Evolutionary conservation across 2,888 invertebrate species (phyloP).

Genomic region (Philereme transversata): DNA sequence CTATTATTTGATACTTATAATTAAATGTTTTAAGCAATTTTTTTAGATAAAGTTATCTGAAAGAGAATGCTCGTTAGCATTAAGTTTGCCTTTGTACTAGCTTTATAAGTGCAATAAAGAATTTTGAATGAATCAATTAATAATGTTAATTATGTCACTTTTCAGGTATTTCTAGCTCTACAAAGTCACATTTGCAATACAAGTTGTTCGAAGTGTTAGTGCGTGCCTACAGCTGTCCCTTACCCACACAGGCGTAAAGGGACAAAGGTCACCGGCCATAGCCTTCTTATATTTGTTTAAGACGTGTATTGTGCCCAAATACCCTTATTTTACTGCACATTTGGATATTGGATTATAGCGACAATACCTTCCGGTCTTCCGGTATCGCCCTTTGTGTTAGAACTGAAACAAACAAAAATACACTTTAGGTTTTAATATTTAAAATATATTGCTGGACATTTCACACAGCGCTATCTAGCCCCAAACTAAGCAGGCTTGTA

Average conservation of each 20-base stretch:
- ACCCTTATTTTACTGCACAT: constrained; percentile 63
- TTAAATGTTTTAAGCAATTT: no score
- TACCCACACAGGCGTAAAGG: constrained; percentile 70
- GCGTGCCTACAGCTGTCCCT: constrained; percentile 68
- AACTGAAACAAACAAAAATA: no score
- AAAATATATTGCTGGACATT: no score
- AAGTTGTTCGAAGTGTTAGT: constrained; percentile 62
- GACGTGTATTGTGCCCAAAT: constrained; percentile 71
- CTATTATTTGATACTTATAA: no score
- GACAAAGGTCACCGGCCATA: constrained; percentile 81
- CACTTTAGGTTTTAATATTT: no score
- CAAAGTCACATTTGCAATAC: constrained; percentile 79
- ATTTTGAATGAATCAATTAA: no score
- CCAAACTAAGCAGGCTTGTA: no score
- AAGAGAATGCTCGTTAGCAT: no score
- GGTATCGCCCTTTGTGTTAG: constrained; percentile 16
- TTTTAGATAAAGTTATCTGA: no score
- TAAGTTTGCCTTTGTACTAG: no score
- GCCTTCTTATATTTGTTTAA: constrained; percentile 83
- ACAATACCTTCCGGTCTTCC: constrained; percentile 27
- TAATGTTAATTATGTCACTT: neutral
- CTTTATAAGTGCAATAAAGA: no score
- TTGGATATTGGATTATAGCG: constrained; percentile 51
- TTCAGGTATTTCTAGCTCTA: constrained; percentile 47
- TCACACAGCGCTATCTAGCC: no score